Evolutionary conservation across 2,888 invertebrate species (phyloP).

Genomic region (Caenorhabditis sp.): DNA sequence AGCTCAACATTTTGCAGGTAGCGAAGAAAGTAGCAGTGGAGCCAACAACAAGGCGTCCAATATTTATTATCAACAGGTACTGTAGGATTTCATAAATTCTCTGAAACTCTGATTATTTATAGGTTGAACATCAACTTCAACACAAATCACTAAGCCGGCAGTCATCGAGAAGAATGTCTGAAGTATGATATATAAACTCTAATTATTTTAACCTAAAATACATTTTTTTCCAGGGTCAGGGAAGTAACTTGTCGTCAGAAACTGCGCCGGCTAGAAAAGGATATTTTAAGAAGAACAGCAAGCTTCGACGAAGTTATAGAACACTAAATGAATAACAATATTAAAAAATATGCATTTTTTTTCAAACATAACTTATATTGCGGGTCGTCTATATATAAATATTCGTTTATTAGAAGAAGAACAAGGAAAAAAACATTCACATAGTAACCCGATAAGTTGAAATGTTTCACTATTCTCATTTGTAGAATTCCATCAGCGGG

Average conservation of each 20-base stretch:
- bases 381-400: neutral
- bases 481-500: conserved; percentile 41
- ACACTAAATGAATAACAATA: conserved; percentile 18
- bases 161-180: conserved; percentile 36
- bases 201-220: neutral
- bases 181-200: conserved; percentile 26
- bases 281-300: conserved; percentile 43
- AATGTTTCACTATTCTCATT: conserved; percentile 10
- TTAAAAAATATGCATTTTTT: neutral
- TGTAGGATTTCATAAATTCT: no score
- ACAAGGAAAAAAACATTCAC: no score
- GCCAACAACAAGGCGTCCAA: conserved; percentile 21
- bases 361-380: neutral
- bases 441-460: neutral
- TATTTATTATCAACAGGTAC: neutral
- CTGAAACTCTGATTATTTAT: no score
- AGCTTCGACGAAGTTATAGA: conserved; percentile 34
- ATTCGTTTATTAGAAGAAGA: neutral
- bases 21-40: conserved; percentile 27
- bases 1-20: conserved; percentile 28
- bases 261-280: conserved; percentile 24
- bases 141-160: conserved; percentile 13
- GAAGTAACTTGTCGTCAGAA: conserved; percentile 32
- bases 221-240: conserved; percentile 34
- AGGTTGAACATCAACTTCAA: neutral